A percentile compares a stretch with the other conserved stretches of the same genome.
These are phyloP conservation scores for Dicycla oo DNA, from an alignment of 2,888 invertebrate species.

Conservation along the genomic window DNA sequence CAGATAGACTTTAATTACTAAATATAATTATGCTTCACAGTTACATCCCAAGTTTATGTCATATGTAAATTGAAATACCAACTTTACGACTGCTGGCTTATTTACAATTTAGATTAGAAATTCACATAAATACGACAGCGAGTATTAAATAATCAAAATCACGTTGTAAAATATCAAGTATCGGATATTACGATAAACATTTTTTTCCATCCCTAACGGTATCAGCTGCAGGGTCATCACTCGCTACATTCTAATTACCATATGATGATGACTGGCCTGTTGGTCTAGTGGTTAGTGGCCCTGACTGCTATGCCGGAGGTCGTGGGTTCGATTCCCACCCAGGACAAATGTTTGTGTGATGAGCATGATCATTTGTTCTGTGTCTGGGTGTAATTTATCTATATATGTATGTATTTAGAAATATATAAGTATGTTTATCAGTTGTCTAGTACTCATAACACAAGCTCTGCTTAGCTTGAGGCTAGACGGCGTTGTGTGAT, in stretches of 20 bases:
- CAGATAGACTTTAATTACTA: conserved; percentile 53
- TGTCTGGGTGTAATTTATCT: no score
- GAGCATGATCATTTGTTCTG: no score
- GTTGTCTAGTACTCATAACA: no score
- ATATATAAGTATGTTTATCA: no score
- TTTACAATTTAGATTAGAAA: conserved; percentile 51
- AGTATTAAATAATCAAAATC: conserved; percentile 25
- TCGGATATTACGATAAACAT: conserved; percentile 2
- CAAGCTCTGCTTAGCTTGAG: no score
- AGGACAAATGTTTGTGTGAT: no score
- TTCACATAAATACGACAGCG: conserved; percentile 14
- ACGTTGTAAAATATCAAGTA: conserved; percentile 21
- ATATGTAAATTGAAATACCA: conserved; percentile 51
- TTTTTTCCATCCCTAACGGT: conserved; percentile 15
- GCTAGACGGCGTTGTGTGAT: no score
- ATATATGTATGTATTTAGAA: no score
- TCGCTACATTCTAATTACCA: conserved; percentile 49
- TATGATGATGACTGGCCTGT: no score
- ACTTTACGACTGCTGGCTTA: conserved; percentile 46
- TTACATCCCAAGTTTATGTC: conserved; percentile 48
- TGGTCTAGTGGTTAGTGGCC: no score
- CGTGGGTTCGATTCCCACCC: no score
- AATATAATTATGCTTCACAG: conserved; percentile 53
- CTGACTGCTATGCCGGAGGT: no score
- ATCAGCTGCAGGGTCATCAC: conserved; percentile 35